These are phyloP conservation scores for Pithys albifrons DNA, from an alignment of 2,113 vertebrate genomes.

Conservation along the genomic window DNA sequence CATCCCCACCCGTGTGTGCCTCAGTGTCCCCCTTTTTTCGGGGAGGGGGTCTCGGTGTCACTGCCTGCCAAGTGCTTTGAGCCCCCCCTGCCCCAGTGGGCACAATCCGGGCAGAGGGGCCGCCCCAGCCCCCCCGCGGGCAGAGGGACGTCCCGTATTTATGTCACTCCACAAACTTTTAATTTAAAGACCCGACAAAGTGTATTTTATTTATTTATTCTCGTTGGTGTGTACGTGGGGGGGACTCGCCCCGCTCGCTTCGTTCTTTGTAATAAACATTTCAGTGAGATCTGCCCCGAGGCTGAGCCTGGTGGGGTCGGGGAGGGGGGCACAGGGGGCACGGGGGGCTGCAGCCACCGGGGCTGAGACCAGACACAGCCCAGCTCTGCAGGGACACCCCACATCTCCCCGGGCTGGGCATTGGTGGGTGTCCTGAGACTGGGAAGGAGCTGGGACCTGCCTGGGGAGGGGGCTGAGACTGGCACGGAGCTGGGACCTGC, in stretches of 20 bases:
- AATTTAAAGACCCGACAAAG: slow-evolving; percentile 25
- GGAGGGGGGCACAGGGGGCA: too few relatives aligned
- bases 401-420: too few relatives aligned
- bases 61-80: slow-evolving; percentile 45
- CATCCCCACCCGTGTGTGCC: not conserved
- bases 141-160: slow-evolving; percentile 1
- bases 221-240: not conserved
- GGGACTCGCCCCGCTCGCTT: slow-evolving; percentile 6
- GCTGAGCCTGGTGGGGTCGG: not conserved
- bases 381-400: not conserved
- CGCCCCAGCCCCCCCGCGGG: not conserved
- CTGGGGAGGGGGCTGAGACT: too few relatives aligned
- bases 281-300: not conserved
- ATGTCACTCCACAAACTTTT: slow-evolving; percentile 25
- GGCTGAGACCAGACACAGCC: not conserved
- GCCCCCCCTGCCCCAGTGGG: not conserved
- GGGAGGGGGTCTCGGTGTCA: not conserved
- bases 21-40: not conserved
- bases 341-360: too few relatives aligned
- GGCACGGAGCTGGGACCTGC: not conserved
- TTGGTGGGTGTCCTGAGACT: not conserved
- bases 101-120: not conserved
- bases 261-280: slow-evolving; percentile 55
- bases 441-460: not conserved
- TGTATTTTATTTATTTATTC: slow-evolving; percentile 59